These are phyloP conservation scores for Apodemia zela DNA, from an alignment of 2,888 invertebrate species.

Conservation along the genomic window DNA sequence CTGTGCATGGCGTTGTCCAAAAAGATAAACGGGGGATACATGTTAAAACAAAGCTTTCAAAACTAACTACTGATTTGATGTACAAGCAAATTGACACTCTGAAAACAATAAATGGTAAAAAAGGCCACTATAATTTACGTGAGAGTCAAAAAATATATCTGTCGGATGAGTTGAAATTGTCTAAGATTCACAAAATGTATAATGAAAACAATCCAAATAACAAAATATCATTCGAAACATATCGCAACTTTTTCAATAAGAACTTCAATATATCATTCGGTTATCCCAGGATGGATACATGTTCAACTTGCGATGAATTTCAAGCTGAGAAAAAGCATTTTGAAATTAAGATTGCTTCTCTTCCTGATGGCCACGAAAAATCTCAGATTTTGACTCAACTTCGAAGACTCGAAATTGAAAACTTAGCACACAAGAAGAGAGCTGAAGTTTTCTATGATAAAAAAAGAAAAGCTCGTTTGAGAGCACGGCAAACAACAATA, in stretches of 20 bases:
- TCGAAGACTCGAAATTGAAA: slow-evolving; percentile 9
- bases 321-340: slow-evolving; percentile 28
- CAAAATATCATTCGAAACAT: not conserved
- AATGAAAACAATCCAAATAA: too few relatives aligned
- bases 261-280: slow-evolving; percentile 23
- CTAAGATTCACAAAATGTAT: slow-evolving; percentile 20
- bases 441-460: slow-evolving; percentile 25
- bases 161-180: slow-evolving; percentile 23
- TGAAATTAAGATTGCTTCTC: slow-evolving; percentile 25
- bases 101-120: slow-evolving; percentile 15
- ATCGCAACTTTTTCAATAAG: slow-evolving; percentile 26
- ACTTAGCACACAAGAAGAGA: slow-evolving; percentile 23
- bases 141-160: slow-evolving; percentile 18
- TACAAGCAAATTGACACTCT: slow-evolving; percentile 9
- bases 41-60: slow-evolving; percentile 17
- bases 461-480: slow-evolving; percentile 26
- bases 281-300: not conserved
- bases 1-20: slow-evolving; percentile 15
- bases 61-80: slow-evolving; percentile 15
- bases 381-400: not conserved
- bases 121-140: slow-evolving; percentile 13
- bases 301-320: slow-evolving; percentile 25
- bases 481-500: slow-evolving; percentile 16
- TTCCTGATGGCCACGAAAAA: slow-evolving; percentile 14
- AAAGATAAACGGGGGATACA: slow-evolving; percentile 14